phyloP scores from a whole-genome alignment of 2,888 invertebrate species.

The Seira sanloemensis region DNA sequence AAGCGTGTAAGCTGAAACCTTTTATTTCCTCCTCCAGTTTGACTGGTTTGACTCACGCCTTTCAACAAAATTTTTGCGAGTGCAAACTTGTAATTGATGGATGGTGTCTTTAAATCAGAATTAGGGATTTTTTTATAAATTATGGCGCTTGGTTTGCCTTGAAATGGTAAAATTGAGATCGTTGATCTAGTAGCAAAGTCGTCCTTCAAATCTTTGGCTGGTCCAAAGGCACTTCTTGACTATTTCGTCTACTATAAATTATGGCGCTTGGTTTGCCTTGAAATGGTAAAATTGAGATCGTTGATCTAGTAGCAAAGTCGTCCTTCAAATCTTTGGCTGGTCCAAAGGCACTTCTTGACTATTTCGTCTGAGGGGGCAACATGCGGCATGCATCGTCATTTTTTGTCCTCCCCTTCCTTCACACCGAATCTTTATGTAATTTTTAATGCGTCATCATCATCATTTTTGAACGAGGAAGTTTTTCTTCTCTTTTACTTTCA shows the following conservation, averaged over 20 bases:
- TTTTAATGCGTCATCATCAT: slow-evolving; percentile 10
- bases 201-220: neutral
- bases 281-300: neutral
- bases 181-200: neutral
- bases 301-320: neutral
- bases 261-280: neutral
- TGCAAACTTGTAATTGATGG: neutral
- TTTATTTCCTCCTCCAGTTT: slow-evolving; percentile 25
- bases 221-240: too few relatives aligned
- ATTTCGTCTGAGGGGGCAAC: slow-evolving; percentile 27
- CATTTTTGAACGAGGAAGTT: slow-evolving; percentile 17
- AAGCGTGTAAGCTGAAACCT: neutral
- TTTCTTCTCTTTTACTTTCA: slow-evolving; percentile 27
- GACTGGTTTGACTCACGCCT: slow-evolving; percentile 14
- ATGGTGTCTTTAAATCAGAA: neutral
- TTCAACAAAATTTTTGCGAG: slow-evolving; percentile 4
- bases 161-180: neutral
- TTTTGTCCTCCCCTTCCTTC: slow-evolving; percentile 16
- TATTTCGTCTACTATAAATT: neutral
- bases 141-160: neutral
- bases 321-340: neutral
- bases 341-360: too few relatives aligned
- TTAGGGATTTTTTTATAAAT: slow-evolving; percentile 11
- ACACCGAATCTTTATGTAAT: slow-evolving; percentile 31
- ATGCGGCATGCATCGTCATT: slow-evolving; percentile 45